Conservation (phyloP, 2,797 vertebrate species). For the Acanthiza pusilla region DNA sequence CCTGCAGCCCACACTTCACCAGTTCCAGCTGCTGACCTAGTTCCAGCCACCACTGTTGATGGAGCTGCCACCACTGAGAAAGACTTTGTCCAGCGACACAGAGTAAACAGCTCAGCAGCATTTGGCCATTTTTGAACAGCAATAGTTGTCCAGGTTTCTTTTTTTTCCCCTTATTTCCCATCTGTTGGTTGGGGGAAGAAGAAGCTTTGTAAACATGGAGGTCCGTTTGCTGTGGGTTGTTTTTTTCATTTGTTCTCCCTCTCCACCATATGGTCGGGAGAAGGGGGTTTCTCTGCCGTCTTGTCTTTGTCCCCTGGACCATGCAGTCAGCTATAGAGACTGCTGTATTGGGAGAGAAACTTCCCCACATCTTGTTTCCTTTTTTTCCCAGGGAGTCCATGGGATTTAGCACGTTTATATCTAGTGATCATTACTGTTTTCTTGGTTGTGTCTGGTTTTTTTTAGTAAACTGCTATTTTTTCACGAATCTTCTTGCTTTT, state of each 20-base stretch:
- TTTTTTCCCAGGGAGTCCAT: background rate
- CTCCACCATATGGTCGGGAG: background rate
- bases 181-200: background rate
- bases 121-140: background rate
- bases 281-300: background rate
- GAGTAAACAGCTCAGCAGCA: background rate
- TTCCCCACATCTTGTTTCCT: background rate
- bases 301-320: background rate
- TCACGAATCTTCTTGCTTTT: background rate
- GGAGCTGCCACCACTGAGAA: background rate
- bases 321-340: background rate
- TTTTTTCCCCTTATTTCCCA: background rate
- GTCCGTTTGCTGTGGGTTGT: background rate
- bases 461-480: background rate
- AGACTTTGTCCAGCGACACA: too few relatives aligned
- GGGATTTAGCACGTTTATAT: background rate
- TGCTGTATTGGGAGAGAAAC: background rate
- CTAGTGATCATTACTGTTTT: background rate
- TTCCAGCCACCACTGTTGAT: too few relatives aligned
- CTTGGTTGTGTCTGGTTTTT: background rate
- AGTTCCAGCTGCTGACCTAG: background rate
- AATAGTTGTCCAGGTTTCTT: background rate
- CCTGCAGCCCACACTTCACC: too few relatives aligned
- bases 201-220: background rate
- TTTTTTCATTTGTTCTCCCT: background rate